Percentiles rank a stretch among this genome's conserved stretches.
Evolutionary conservation across 2,888 invertebrate species (phyloP).

Genomic region (Platerodrilus igneus): DNA sequence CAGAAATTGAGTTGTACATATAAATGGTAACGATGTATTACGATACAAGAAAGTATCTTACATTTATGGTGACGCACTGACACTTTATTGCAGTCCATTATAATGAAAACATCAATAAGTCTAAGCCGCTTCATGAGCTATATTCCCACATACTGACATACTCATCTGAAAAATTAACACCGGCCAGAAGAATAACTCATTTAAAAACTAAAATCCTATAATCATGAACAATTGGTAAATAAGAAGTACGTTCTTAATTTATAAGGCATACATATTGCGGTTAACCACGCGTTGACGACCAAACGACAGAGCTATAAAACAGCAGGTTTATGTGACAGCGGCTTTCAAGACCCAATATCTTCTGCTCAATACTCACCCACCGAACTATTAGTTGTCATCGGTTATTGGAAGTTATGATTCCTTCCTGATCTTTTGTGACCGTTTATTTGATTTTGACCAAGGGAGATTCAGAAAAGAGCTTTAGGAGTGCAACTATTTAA

Average conservation of each 20-base stretch:
- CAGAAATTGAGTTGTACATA: too few relatives aligned
- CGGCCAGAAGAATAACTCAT: too few relatives aligned
- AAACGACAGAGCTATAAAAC: conserved; percentile 22
- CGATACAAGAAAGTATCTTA: too few relatives aligned
- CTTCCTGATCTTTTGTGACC: conserved; percentile 24
- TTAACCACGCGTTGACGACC: conserved; percentile 23
- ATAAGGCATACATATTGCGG: conserved; percentile 22
- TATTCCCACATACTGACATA: too few relatives aligned
- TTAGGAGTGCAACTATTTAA: too few relatives aligned
- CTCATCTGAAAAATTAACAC: too few relatives aligned
- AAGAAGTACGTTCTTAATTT: conserved; percentile 22
- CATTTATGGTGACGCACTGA: too few relatives aligned
- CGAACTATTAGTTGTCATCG: conserved; percentile 39
- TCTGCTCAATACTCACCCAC: conserved; percentile 34
- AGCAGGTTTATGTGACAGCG: conserved; percentile 23
- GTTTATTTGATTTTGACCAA: conserved; percentile 20
- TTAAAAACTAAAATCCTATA: conserved; percentile 22
- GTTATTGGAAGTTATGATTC: conserved; percentile 41
- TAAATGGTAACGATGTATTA: too few relatives aligned
- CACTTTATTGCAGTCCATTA: too few relatives aligned
- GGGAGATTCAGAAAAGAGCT: too few relatives aligned
- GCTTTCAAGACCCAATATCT: conserved; percentile 36
- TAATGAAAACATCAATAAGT: too few relatives aligned
- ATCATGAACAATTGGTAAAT: conserved; percentile 21
- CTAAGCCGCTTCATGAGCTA: too few relatives aligned